Evolutionary conservation across 2,797 vertebrate genomes (phyloP).

Genomic region (Denticeps clupeoides): DNA sequence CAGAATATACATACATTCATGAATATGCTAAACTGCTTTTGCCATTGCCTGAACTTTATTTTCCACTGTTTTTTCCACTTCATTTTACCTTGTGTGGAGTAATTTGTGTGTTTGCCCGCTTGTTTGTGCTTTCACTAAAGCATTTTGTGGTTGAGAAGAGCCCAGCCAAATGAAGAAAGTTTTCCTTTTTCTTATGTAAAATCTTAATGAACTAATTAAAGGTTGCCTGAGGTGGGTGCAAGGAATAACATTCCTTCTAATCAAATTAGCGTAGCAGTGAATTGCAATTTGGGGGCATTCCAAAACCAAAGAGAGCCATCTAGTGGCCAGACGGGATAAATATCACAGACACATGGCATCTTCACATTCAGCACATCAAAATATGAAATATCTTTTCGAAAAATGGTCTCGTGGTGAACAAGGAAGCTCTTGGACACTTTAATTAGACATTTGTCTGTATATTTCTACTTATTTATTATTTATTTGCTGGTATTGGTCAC

Average conservation of each 20-base stretch:
- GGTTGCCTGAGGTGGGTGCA: slow-evolving; percentile 24
- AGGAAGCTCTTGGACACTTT: too few relatives aligned
- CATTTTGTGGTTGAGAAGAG: slow-evolving; percentile 30
- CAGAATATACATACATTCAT: slow-evolving; percentile 9
- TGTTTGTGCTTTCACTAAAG: neutral
- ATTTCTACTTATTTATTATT: neutral
- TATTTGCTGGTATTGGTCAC: too few relatives aligned
- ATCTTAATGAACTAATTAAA: slow-evolving; percentile 42
- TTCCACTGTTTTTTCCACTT: too few relatives aligned
- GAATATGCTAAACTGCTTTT: slow-evolving; percentile 3
- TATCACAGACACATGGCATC: too few relatives aligned
- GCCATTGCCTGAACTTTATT: too few relatives aligned
- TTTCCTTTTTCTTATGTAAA: slow-evolving; percentile 31
- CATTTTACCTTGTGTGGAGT: too few relatives aligned
- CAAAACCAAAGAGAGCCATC: slow-evolving; percentile 32
- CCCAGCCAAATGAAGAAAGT: slow-evolving; percentile 21
- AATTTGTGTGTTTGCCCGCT: neutral
- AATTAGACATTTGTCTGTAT: too few relatives aligned
- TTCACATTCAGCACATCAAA: too few relatives aligned
- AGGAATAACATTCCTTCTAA: slow-evolving; percentile 26
- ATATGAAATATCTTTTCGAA: too few relatives aligned
- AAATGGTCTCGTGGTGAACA: too few relatives aligned
- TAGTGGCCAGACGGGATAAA: slow-evolving; percentile 20
- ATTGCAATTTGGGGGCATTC: neutral
- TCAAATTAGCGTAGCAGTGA: slow-evolving; percentile 27